These are phyloP conservation scores for Peromyscus leucopus DNA, from an alignment of 2,113 vertebrate species.

Conservation along the genomic window DNA sequence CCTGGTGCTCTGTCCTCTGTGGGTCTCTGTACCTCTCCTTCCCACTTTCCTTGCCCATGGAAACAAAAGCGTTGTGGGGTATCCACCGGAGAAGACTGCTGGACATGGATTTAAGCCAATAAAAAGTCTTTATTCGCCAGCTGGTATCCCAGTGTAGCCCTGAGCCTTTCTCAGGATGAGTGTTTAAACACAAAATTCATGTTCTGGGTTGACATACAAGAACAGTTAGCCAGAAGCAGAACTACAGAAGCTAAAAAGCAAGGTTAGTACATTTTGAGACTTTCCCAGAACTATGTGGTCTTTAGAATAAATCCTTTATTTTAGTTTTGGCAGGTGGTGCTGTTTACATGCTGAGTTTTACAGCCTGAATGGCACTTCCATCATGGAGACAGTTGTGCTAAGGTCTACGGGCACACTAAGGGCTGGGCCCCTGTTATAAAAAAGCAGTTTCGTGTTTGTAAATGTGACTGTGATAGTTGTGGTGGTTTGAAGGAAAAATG, in stretches of 20 bases:
- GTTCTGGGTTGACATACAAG: neutral
- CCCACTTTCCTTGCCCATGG: neutral
- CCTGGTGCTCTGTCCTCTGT: neutral
- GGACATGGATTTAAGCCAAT: neutral
- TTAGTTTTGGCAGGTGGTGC: neutral
- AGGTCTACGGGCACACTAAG: neutral
- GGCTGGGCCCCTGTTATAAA: neutral
- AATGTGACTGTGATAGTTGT: neutral
- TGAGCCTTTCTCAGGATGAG: neutral
- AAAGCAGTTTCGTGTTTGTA: neutral
- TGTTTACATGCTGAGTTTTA: neutral
- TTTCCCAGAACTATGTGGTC: neutral
- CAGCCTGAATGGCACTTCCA: neutral
- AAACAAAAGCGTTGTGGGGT: neutral
- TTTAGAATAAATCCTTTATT: neutral
- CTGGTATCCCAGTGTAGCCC: neutral
- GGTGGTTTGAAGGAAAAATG: neutral
- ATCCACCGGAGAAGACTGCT: neutral
- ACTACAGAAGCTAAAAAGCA: neutral
- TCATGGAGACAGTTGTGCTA: neutral
- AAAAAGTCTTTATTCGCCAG: neutral
- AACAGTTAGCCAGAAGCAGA: neutral
- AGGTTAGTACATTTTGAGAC: neutral
- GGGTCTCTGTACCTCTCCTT: neutral
- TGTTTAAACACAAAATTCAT: neutral